Conservation (phyloP, 2,888 invertebrate genomes). For the Lomographa bimaculata region DNA sequence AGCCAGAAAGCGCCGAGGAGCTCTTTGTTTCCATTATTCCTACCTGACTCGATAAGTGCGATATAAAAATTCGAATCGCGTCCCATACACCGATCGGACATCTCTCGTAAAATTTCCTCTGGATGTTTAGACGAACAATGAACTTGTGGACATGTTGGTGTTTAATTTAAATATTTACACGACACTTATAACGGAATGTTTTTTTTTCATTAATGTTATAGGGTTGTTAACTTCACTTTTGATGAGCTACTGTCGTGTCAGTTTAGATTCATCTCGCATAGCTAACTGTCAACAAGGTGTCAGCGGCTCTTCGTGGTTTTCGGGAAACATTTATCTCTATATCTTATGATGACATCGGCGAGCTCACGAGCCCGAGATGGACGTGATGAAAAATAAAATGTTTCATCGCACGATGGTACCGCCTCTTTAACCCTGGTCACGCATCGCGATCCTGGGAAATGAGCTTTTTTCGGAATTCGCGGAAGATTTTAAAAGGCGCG, state of each 20-base stretch:
- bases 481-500: constrained; percentile 35
- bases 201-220: constrained; percentile 9
- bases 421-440: constrained; percentile 62
- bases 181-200: constrained; percentile 2
- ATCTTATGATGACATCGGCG: constrained; percentile 46
- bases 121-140: constrained; percentile 63
- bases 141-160: constrained; percentile 49
- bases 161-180: constrained; percentile 21
- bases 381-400: constrained; percentile 56
- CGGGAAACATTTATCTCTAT: constrained; percentile 40
- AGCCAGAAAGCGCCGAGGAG: constrained; percentile 65
- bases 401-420: constrained; percentile 46
- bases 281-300: constrained; percentile 49
- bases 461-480: constrained; percentile 47
- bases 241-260: not conserved
- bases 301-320: constrained; percentile 47
- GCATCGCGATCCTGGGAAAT: constrained; percentile 55
- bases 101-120: constrained; percentile 73
- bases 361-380: constrained; percentile 37
- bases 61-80: constrained; percentile 76
- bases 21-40: constrained; percentile 68
- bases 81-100: constrained; percentile 52
- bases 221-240: constrained; percentile 15
- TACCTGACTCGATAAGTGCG: constrained; percentile 58
- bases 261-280: constrained; percentile 30